phyloP scores from a whole-genome alignment of 2,888 invertebrate genomes.

The Pomacea canaliculata region DNA sequence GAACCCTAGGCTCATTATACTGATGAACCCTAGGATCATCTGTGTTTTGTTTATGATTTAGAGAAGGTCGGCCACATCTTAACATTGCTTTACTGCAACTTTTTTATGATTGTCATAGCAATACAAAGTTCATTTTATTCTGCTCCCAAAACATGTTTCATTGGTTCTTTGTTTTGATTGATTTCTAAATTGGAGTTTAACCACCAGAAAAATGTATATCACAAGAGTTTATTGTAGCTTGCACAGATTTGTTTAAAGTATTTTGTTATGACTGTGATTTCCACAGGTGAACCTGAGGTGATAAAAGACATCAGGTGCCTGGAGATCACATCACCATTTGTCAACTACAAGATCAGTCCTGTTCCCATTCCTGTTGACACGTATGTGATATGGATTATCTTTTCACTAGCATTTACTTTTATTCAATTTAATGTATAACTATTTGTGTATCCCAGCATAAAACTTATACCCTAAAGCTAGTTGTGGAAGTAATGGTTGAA shows the following conservation, averaged over 20 bases:
- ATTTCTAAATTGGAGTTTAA: too few species aligned
- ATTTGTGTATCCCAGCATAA: neutral
- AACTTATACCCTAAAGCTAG: neutral
- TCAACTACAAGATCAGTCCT: slow-evolving; percentile 68
- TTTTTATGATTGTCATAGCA: too few species aligned
- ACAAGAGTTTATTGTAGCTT: too few species aligned
- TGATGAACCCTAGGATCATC: neutral
- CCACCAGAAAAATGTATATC: too few species aligned
- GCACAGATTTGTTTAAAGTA: too few species aligned
- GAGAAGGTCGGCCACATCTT: too few species aligned
- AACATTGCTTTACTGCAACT: too few species aligned
- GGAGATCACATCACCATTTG: slow-evolving; percentile 67
- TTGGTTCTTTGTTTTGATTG: too few species aligned
- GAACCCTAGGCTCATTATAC: neutral
- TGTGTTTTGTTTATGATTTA: neutral
- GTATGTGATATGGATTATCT: slow-evolving; percentile 51
- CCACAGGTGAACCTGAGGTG: slow-evolving; percentile 54
- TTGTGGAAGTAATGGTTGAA: neutral
- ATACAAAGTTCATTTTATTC: too few species aligned
- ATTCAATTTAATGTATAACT: too few species aligned
- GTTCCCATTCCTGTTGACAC: slow-evolving; percentile 66
- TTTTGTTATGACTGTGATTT: neutral
- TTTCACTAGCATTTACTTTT: neutral
- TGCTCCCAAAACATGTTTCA: too few species aligned
- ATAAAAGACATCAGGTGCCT: slow-evolving; percentile 67